These are phyloP conservation scores for Pachypeltis micranthus DNA, from an alignment of 1,140 invertebrate species.

Conservation along the genomic window DNA sequence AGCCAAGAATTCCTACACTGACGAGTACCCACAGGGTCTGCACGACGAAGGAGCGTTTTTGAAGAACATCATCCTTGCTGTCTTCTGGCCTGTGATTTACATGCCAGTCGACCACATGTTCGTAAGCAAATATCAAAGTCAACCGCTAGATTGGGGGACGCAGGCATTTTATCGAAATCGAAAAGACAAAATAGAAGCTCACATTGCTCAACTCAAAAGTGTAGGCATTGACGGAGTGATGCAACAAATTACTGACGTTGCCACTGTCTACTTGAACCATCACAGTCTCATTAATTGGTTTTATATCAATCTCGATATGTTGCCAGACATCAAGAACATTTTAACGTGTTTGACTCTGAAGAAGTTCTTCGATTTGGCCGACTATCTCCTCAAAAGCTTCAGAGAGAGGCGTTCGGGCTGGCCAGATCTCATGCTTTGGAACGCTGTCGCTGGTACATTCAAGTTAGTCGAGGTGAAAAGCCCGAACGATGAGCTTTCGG, in stretches of 20 bases:
- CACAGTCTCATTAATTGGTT: background rate
- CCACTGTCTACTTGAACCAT: background rate
- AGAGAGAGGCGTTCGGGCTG: background rate
- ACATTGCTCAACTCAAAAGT: background rate
- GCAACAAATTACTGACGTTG: background rate
- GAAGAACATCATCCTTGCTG: background rate
- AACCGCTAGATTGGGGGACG: background rate
- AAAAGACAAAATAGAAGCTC: background rate
- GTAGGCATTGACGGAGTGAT: background rate
- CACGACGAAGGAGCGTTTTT: background rate
- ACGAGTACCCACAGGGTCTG: background rate
- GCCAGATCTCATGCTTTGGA: background rate
- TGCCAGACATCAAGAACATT: background rate
- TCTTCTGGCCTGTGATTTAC: constrained; percentile 1
- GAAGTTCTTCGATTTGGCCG: background rate
- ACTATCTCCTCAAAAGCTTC: background rate
- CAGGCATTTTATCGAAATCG: background rate
- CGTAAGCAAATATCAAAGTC: background rate
- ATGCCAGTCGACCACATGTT: background rate
- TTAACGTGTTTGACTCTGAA: background rate
- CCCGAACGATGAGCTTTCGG: background rate
- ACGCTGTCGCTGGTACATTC: background rate
- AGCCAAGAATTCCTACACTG: background rate
- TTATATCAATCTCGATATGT: background rate
- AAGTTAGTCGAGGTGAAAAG: background rate